phyloP scores from a whole-genome alignment of 2,113 vertebrate genomes.

The Natator depressus region DNA sequence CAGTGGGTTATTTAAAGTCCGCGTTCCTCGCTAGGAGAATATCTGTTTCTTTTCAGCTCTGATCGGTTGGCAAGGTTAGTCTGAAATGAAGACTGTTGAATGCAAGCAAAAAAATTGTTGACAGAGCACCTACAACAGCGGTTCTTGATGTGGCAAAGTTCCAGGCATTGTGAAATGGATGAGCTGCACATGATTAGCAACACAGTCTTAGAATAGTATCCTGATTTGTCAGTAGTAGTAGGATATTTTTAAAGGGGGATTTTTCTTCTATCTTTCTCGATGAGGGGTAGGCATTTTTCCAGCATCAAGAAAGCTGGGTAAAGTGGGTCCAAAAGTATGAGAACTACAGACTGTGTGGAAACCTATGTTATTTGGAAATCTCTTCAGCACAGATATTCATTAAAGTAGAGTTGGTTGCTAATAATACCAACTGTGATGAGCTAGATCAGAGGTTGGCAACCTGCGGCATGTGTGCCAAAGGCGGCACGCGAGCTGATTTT shows the following conservation, averaged over 20 bases:
- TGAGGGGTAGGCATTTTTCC: background rate
- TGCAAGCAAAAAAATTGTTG: background rate
- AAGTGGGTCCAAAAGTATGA: background rate
- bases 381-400: background rate
- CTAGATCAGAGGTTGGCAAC: no score
- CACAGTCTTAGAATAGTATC: background rate
- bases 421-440: background rate
- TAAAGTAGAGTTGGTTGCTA: background rate
- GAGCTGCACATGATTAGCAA: background rate
- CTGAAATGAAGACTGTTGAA: background rate
- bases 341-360: background rate
- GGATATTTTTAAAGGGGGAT: background rate
- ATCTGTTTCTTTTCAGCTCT: background rate
- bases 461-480: no score
- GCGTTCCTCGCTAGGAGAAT: background rate
- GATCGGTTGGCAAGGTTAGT: background rate
- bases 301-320: background rate
- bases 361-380: background rate
- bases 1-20: background rate
- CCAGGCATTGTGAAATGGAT: no score
- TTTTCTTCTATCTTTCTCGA: background rate
- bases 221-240: background rate
- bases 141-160: fast-evolving
- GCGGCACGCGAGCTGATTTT: no score
- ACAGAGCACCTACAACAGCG: background rate